Percentiles rank a stretch among this genome's conserved stretches.
Evolutionary conservation across 2,888 invertebrate species (phyloP).

Genomic region (Alviniconcha strummeri): DNA sequence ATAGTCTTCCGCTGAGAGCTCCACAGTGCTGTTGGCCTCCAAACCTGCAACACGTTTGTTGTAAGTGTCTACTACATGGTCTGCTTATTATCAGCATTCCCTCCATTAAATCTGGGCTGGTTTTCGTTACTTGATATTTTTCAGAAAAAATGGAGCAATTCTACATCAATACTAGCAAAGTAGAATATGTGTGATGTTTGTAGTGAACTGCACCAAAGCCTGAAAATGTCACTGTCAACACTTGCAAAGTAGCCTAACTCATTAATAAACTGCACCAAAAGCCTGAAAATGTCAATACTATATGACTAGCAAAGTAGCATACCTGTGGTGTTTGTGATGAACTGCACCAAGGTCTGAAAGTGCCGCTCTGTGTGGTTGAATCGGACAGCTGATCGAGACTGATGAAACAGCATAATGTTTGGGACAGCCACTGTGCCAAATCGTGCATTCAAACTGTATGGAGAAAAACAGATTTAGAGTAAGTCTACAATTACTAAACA

Average conservation of each 20-base stretch:
- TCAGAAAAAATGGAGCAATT: background rate
- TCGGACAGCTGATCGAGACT: conserved; percentile 68
- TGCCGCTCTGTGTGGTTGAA: conserved; percentile 81
- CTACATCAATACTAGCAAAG: background rate
- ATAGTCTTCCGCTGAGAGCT: conserved; percentile 62
- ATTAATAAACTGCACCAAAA: no score
- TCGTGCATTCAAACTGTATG: conserved; percentile 68
- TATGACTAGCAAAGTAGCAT: background rate
- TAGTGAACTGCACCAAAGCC: no score
- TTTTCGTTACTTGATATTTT: no score
- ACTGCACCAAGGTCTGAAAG: conserved; percentile 80
- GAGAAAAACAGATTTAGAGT: conserved; percentile 35
- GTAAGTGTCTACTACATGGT: background rate
- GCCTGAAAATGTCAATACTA: no score
- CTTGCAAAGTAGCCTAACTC: no score
- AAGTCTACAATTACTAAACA: background rate
- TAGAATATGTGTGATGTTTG: no score
- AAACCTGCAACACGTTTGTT: conserved; percentile 49
- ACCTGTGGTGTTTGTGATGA: conserved; percentile 71
- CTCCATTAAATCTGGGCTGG: background rate
- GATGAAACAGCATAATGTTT: conserved; percentile 71
- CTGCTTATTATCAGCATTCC: background rate
- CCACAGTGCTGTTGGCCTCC: conserved; percentile 56
- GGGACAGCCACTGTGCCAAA: conserved; percentile 73
- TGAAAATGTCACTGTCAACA: no score